Percentiles rank a stretch among this genome's conserved stretches.
phyloP scores from a whole-genome alignment of 2,888 invertebrate genomes.

The Minunthozetes semirufus region DNA sequence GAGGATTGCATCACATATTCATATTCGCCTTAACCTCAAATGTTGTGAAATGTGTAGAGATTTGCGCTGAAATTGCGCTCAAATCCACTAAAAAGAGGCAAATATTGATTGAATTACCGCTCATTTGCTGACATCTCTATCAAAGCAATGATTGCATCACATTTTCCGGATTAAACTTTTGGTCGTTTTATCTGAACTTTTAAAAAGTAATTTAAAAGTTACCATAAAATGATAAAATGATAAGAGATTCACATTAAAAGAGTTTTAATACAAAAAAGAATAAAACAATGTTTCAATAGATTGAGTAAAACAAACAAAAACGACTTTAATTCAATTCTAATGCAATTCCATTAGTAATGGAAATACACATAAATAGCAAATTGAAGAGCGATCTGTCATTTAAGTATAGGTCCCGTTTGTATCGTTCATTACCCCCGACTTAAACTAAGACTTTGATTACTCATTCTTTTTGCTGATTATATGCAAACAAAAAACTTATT shows the following conservation, averaged over 20 bases:
- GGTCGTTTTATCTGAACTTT: too few relatives aligned
- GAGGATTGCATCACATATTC: too few relatives aligned
- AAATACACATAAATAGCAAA: not conserved
- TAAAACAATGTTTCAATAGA: not conserved
- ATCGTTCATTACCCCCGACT: slow-evolving; percentile 4
- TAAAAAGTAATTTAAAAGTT: not conserved
- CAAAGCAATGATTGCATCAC: too few relatives aligned
- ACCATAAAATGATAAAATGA: not conserved
- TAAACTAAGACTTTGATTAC: not conserved
- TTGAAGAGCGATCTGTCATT: not conserved
- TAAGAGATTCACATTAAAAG: not conserved
- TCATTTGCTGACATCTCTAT: too few relatives aligned
- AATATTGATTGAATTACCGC: too few relatives aligned
- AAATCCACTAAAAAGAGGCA: too few relatives aligned
- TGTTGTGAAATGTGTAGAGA: too few relatives aligned
- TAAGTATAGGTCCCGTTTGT: not conserved
- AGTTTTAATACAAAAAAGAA: not conserved
- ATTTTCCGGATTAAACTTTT: too few relatives aligned
- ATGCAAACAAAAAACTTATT: slow-evolving; percentile 18
- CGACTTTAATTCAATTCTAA: not conserved
- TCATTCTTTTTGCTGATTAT: not conserved
- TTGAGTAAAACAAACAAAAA: not conserved
- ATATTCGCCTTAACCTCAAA: too few relatives aligned
- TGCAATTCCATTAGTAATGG: not conserved
- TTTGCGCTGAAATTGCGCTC: too few relatives aligned